Evolutionary conservation across 1,140 invertebrate genomes (phyloP).

Genomic region (Globodera ellingtonae): DNA sequence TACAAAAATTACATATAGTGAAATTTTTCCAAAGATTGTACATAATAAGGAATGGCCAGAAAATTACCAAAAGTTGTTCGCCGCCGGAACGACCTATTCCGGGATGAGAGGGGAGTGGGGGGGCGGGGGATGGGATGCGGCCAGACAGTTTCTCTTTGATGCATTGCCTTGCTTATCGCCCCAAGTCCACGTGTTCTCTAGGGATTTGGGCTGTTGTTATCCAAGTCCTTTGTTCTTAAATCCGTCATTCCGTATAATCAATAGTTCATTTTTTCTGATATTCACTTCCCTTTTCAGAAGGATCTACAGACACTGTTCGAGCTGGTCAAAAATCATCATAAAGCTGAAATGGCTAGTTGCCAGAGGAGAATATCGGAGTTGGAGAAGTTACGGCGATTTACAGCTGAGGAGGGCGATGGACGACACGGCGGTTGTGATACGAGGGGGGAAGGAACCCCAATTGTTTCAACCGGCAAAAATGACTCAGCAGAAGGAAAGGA

Average conservation of each 20-base stretch:
- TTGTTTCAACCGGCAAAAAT: background rate
- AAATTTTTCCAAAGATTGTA: too few relatives aligned
- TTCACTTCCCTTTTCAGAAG: slow-evolving; percentile 17
- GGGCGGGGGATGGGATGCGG: too few relatives aligned
- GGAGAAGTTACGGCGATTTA: background rate
- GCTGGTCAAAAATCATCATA: slow-evolving; percentile 12
- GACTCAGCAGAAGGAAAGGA: background rate
- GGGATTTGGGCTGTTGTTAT: background rate
- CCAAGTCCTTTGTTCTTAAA: background rate
- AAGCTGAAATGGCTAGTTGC: background rate
- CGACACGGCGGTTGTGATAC: background rate
- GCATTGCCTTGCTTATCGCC: background rate
- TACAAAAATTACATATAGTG: too few relatives aligned
- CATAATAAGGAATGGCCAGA: too few relatives aligned
- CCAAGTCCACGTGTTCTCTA: background rate
- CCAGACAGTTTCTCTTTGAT: too few relatives aligned
- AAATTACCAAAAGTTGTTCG: too few relatives aligned
- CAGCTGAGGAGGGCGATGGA: background rate
- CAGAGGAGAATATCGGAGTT: slow-evolving; percentile 8
- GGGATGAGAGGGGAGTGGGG: too few relatives aligned
- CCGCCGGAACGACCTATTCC: too few relatives aligned
- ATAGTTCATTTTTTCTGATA: background rate
- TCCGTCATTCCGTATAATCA: background rate
- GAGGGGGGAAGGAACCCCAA: background rate
- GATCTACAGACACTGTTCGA: slow-evolving; percentile 16